phyloP scores from a whole-genome alignment of 2,888 invertebrate genomes.

The Polymixis flavicincta region DNA sequence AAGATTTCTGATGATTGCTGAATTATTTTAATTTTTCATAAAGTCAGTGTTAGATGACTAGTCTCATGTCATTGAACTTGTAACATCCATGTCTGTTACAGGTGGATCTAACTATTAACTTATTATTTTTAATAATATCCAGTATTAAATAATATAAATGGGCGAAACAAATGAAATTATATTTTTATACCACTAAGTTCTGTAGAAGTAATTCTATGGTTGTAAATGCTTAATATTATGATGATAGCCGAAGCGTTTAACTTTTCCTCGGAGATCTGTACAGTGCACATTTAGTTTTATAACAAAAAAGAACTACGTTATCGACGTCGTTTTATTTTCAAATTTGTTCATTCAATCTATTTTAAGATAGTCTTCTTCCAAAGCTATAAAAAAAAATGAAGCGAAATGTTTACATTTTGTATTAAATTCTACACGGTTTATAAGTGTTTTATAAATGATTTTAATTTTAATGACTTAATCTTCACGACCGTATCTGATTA shows the following conservation, averaged over 20 bases:
- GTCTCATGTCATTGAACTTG: background rate
- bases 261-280: background rate
- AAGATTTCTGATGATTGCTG: background rate
- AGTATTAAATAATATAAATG: conserved; percentile 30
- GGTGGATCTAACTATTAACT: background rate
- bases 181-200: background rate
- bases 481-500: background rate
- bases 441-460: conserved; percentile 11
- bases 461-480: background rate
- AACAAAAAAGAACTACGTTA: background rate
- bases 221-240: no score
- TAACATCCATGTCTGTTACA: background rate
- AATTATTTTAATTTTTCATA: background rate
- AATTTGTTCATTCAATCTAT: background rate
- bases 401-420: conserved; percentile 1
- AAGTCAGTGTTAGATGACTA: background rate
- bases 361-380: background rate
- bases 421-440: background rate
- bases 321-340: background rate
- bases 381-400: background rate
- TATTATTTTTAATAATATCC: conserved; percentile 15
- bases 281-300: background rate
- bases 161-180: background rate
- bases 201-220: background rate
- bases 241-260: background rate